Percentiles rank a stretch among this genome's conserved stretches.
These are phyloP conservation scores for Trichosurus vulpecula DNA, from an alignment of 2,797 vertebrate genomes.

Conservation along the genomic window DNA sequence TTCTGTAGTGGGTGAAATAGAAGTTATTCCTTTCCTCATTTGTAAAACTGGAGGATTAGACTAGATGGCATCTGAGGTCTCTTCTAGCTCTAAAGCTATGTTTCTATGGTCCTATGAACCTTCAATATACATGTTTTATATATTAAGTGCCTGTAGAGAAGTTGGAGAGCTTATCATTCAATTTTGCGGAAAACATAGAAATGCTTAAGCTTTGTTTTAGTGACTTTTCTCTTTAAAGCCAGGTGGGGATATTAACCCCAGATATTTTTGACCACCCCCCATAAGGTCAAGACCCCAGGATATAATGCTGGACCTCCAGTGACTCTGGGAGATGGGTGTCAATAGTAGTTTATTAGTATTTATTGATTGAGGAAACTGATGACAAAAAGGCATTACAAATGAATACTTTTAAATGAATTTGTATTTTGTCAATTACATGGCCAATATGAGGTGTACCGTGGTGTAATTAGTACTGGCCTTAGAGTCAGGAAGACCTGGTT, in stretches of 20 bases:
- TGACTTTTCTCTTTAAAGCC: neutral
- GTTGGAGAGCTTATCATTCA: neutral
- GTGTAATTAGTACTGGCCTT: neutral
- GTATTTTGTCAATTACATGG: neutral
- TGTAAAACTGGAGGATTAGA: neutral
- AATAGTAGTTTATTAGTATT: neutral
- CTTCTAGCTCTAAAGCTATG: neutral
- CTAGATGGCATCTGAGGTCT: neutral
- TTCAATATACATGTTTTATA: neutral
- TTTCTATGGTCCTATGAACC: neutral
- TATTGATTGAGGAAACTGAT: neutral
- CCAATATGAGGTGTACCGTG: neutral
- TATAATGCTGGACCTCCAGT: neutral
- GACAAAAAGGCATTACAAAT: neutral
- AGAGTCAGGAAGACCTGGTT: neutral
- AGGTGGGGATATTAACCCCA: neutral
- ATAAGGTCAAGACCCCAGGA: neutral
- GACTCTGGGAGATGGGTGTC: neutral
- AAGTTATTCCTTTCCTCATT: neutral
- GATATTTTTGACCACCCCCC: neutral
- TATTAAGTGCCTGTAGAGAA: neutral
- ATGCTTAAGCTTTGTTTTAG: neutral
- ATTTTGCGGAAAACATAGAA: neutral
- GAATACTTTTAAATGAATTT: neutral
- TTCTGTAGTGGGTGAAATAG: neutral